Conservation (phyloP, 2,797 vertebrate genomes). For the Cygnus olor region DNA sequence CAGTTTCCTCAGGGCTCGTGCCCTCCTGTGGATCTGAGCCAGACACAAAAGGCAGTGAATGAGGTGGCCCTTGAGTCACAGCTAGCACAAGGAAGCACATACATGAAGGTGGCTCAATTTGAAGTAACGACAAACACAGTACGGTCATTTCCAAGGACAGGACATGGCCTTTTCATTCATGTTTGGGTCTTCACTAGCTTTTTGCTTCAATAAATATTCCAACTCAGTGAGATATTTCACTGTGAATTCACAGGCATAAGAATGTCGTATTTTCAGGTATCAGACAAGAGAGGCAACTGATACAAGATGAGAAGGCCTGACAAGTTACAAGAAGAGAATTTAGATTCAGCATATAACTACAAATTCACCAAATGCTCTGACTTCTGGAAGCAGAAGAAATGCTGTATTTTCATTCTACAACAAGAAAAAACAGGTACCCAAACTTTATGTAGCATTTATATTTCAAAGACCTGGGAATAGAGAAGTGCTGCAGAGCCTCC, state of each 20-base stretch:
- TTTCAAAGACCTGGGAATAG: neutral
- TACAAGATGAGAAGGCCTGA: neutral
- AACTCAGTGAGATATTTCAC: neutral
- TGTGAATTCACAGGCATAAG: neutral
- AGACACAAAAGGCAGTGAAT: neutral
- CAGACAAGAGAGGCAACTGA: neutral
- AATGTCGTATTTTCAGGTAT: neutral
- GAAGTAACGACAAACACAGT: neutral
- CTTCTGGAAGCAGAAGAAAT: neutral
- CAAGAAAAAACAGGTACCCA: neutral
- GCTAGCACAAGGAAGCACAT: fast-evolving
- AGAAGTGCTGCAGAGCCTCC: too few species aligned
- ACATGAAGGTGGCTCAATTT: neutral
- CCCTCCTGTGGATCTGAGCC: constrained; percentile 88
- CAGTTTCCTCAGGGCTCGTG: constrained; percentile 90
- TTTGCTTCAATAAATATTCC: neutral
- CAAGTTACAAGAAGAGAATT: neutral
- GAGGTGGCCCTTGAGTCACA: neutral
- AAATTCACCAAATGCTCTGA: neutral
- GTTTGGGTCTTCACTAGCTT: neutral
- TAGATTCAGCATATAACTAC: neutral
- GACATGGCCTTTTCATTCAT: neutral
- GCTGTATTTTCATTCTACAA: neutral
- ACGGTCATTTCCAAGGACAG: neutral
- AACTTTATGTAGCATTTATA: neutral